Conservation (phyloP, 2,797 vertebrate genomes). For the Hoplostethus atlanticus region DNA sequence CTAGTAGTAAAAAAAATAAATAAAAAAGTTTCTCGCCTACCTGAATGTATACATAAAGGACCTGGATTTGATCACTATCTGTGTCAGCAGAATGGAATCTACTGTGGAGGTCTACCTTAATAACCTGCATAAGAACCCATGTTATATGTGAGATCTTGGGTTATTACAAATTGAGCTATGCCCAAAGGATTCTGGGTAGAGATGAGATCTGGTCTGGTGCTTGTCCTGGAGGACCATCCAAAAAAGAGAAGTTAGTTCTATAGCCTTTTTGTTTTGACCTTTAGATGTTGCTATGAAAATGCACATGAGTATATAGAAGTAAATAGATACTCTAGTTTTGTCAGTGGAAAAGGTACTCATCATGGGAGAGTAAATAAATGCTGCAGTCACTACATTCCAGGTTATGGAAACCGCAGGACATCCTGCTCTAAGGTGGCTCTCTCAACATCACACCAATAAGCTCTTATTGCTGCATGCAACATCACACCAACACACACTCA, state of each 20-base stretch:
- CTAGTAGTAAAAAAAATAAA: neutral
- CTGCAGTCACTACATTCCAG: conserved; percentile 6
- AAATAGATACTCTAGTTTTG: neutral
- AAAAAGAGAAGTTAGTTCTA: neutral
- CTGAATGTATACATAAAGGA: neutral
- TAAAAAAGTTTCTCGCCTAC: too few relatives aligned
- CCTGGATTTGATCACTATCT: conserved; percentile 52
- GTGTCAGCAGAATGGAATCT: conserved; percentile 1
- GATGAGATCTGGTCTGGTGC: conserved; percentile 28
- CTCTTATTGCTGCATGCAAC: conserved; percentile 38
- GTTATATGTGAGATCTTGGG: conserved; percentile 37
- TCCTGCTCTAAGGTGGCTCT: neutral
- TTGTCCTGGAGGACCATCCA: conserved; percentile 48
- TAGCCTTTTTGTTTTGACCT: neutral
- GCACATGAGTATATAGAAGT: neutral
- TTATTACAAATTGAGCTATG: conserved; percentile 16
- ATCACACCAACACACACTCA: neutral
- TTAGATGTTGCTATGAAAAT: neutral
- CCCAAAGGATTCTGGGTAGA: neutral
- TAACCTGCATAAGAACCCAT: conserved; percentile 19
- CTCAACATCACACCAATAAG: conserved; percentile 17
- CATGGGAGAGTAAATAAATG: conserved; percentile 33
- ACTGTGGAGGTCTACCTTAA: neutral
- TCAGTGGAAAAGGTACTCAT: neutral
- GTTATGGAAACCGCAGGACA: conserved; percentile 39